Base-by-base conservation (phyloP, 1,140 invertebrate genomes). In the Lamellibrachia luymesi region DNA sequence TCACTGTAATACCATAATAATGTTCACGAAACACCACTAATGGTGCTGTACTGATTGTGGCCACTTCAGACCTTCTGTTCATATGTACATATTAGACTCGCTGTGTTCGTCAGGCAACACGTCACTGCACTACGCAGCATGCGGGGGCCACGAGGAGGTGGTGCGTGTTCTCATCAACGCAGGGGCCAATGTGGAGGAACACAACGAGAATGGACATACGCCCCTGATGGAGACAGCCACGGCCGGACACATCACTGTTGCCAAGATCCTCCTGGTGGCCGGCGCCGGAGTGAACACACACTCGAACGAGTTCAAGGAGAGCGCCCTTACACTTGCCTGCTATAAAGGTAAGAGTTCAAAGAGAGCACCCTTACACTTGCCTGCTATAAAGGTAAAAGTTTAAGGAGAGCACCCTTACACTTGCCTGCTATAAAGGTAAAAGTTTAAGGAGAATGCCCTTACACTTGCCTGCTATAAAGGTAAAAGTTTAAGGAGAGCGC, bases 121-220 rank as follows among this genome's bases (percentile, higher is more conserved):
- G 91, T 98, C 99, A 91, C 97, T 99, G 80, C 99, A 99, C 98
- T 99, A 99, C 97, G 99, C 98, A 90, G 99, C 99, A 96, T 98
- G 98, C 94, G 98, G 98, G 95, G 99, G 99, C 4, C 98, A 99
- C 97, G 98, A 98, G 95, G 98, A 98, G 94, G 98, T 99, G 94
- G 99, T 99, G 49, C 95, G 96, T 94, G 98, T 98, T 92, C 96
- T 99, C 91, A 97, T 99, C 51, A 98, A 98, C 95, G 97, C 98
- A 95, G 98, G 98, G 93, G 99, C 99, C 93, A 98, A 99, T 96
- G 98, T 99, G 13, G 99, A 99, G 97, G 98, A 99, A 96, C 98
- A 99, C 96, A 99, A 99, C 97, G 99, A 99, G 96, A 99, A 99
- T 96, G 99, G 99, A 22, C 99, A 99, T 97, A 99, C 99, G 91